A percentile compares a stretch with the other conserved stretches of the same genome.
Evolutionary conservation across 2,888 invertebrate species (phyloP).

Genomic region (Agrochola litura): DNA sequence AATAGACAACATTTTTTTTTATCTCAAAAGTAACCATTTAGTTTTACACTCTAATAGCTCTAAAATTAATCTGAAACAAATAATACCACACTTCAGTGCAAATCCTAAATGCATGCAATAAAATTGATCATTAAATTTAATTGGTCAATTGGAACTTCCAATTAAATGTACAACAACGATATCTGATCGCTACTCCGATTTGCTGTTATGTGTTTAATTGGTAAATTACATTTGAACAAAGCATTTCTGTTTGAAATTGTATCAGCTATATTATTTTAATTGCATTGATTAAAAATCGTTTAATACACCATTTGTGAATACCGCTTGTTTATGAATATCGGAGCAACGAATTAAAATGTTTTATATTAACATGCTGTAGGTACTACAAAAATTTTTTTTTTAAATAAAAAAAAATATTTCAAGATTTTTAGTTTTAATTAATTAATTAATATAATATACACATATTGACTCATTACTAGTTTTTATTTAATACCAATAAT

Average conservation of each 20-base stretch:
- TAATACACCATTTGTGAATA: background rate
- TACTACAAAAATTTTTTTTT: too few species aligned
- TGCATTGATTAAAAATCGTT: background rate
- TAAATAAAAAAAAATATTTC: too few species aligned
- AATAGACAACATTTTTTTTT: background rate
- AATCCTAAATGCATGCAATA: constrained; percentile 20
- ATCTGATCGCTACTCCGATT: background rate
- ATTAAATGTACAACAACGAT: constrained; percentile 24
- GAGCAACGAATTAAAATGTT: too few species aligned
- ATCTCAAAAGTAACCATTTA: background rate
- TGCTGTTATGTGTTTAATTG: constrained; percentile 21
- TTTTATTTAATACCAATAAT: too few species aligned
- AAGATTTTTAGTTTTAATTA: too few species aligned
- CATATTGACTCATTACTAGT: too few species aligned
- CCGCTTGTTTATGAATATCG: too few species aligned
- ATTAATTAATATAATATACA: too few species aligned
- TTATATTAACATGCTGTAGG: too few species aligned
- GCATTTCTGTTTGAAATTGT: constrained; percentile 2
- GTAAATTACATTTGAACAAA: background rate
- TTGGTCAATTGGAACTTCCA: constrained; percentile 37
- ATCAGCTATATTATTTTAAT: background rate
- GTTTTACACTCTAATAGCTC: background rate
- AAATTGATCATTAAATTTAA: constrained; percentile 31
- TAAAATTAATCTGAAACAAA: constrained; percentile 5
- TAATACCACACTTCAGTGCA: background rate